Percentiles rank a stretch among this genome's conserved stretches.
Conservation (phyloP, 2,113 vertebrate genomes). For the Arenaria interpres region DNA sequence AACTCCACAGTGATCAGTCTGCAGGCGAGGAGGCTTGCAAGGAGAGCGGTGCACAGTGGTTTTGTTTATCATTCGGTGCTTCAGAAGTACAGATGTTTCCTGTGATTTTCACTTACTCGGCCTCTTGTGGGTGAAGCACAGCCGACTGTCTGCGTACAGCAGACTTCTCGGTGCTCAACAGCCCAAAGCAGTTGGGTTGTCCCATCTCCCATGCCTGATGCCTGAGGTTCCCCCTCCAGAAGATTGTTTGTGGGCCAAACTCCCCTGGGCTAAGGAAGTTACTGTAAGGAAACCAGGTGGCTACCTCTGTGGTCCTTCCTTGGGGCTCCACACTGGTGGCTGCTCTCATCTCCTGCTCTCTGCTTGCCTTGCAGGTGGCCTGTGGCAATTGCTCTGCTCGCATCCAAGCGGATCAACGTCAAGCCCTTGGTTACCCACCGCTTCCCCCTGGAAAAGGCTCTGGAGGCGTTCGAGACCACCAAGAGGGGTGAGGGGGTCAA, state of each 20-base stretch:
- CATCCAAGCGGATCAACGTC: conserved; percentile 87
- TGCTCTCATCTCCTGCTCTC: not conserved
- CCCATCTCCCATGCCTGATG: not conserved
- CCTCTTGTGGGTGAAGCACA: not conserved
- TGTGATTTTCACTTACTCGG: not conserved
- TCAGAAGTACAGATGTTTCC: not conserved
- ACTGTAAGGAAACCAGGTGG: not conserved
- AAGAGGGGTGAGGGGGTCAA: conserved; percentile 88
- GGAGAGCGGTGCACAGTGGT: fast-evolving
- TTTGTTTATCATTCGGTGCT: not conserved
- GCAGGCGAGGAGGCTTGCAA: not conserved
- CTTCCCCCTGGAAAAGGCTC: conserved; percentile 91
- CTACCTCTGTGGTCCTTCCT: not conserved
- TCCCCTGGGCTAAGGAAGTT: not conserved
- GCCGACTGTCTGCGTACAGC: not conserved
- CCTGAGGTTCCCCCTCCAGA: not conserved
- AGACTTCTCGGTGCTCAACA: not conserved
- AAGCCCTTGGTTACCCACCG: conserved; percentile 93
- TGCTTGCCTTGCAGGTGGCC: conserved; percentile 86
- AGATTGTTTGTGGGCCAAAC: not conserved
- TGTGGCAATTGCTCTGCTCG: conserved; percentile 88
- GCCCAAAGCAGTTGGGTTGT: not conserved
- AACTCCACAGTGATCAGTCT: not conserved
- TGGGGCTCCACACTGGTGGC: not conserved
- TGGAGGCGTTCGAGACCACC: conserved; percentile 90